These are phyloP conservation scores for Drosophila limbata DNA, from an alignment of 2,888 invertebrate species.

Conservation along the genomic window DNA sequence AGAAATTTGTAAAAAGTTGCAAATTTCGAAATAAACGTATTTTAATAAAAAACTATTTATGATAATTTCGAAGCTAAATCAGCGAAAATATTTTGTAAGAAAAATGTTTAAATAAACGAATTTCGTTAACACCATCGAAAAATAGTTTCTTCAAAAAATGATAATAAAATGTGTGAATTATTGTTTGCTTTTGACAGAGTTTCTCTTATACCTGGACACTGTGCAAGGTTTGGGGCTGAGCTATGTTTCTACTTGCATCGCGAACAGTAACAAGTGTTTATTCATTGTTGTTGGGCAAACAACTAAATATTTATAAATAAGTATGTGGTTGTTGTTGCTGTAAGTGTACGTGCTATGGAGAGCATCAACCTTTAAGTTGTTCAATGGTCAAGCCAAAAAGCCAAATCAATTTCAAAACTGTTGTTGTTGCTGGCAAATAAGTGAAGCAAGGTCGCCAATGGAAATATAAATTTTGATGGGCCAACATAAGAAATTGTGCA, in stretches of 20 bases:
- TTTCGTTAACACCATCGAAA: neutral
- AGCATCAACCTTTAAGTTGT: conserved; percentile 54
- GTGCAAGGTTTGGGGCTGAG: conserved; percentile 23
- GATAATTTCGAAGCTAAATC: neutral
- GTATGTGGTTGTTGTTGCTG: conserved; percentile 19
- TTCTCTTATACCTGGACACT: conserved; percentile 19
- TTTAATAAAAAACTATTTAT: neutral
- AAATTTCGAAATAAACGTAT: neutral
- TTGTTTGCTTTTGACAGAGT: neutral
- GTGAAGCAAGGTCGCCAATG: conserved; percentile 52
- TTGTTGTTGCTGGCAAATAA: conserved; percentile 28
- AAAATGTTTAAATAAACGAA: neutral
- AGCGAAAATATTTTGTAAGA: neutral
- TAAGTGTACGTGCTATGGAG: conserved; percentile 45
- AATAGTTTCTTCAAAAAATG: neutral
- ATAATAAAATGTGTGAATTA: conserved; percentile 1
- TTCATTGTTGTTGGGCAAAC: conserved; percentile 31
- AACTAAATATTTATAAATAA: conserved; percentile 42
- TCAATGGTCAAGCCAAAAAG: conserved; percentile 32
- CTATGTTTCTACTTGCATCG: conserved; percentile 6
- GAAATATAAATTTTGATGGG: conserved; percentile 23
- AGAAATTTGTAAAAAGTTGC: neutral
- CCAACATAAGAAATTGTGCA: conserved; percentile 48
- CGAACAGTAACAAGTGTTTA: conserved; percentile 19
- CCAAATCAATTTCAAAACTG: conserved; percentile 38